Percentiles rank a stretch among this genome's conserved stretches.
These are phyloP conservation scores for Phrynocephalus guinanensis DNA, from an alignment of 2,797 vertebrate genomes.

Conservation along the genomic window DNA sequence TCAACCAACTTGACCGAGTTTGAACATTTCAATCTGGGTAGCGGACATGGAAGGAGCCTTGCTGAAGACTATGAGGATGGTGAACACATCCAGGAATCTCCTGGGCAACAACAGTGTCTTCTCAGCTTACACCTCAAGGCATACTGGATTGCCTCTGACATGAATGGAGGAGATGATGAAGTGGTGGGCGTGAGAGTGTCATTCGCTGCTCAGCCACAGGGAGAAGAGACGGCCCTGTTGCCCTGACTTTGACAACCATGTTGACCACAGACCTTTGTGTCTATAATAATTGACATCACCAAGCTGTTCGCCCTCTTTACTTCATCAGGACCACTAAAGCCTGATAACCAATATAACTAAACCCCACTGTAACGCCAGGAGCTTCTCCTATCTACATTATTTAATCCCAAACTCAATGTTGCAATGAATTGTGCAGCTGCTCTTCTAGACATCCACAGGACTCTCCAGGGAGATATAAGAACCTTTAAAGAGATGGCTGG, in stretches of 20 bases:
- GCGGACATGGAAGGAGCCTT: no score
- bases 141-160: no score
- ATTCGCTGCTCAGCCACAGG: not conserved
- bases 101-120: no score
- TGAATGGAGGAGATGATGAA: no score
- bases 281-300: not conserved
- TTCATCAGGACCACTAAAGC: not conserved
- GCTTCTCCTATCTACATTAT: slow-evolving; percentile 37
- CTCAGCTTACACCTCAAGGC: no score
- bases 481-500: not conserved
- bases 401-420: slow-evolving; percentile 49
- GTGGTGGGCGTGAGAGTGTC: not conserved
- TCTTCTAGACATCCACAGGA: not conserved
- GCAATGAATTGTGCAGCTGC: not conserved
- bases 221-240: not conserved
- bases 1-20: not conserved
- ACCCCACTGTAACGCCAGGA: slow-evolving; percentile 28
- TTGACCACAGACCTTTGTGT: not conserved
- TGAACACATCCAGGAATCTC: no score
- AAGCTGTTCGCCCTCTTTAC: not conserved
- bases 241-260: not conserved
- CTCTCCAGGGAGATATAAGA: not conserved
- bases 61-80: no score
- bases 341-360: slow-evolving; percentile 40
- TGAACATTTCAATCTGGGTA: no score